Percentiles rank a stretch among this genome's conserved stretches.
Evolutionary conservation across 1,140 invertebrate species (phyloP).

Genomic region (Venturia canescens): DNA sequence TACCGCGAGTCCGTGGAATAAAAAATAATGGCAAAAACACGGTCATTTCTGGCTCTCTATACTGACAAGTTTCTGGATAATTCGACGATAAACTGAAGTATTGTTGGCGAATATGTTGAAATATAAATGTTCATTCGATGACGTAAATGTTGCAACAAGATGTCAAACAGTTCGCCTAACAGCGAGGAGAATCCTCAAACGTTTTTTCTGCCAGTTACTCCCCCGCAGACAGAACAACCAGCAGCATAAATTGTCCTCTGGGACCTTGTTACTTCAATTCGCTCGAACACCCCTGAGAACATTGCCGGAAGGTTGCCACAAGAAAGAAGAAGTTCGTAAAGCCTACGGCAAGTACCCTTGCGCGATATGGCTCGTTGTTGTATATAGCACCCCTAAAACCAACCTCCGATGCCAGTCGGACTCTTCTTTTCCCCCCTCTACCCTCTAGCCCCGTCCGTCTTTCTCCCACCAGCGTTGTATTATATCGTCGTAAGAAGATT

Average conservation of each 20-base stretch:
- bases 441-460: background rate
- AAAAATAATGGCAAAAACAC: background rate
- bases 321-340: constrained; percentile 56
- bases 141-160: constrained; percentile 36
- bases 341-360: constrained; percentile 44
- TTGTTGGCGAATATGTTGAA: background rate
- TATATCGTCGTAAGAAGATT: constrained; percentile 45
- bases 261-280: constrained; percentile 75
- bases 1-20: background rate
- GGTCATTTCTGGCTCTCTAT: too few relatives aligned
- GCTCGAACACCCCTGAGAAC: constrained; percentile 60
- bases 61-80: background rate
- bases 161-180: constrained; percentile 57
- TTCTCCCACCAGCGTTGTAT: constrained; percentile 24
- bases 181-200: constrained; percentile 29
- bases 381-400: constrained; percentile 46
- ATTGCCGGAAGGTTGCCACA: background rate
- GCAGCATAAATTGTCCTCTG: constrained; percentile 72
- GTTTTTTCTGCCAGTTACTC: constrained; percentile 54
- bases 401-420: constrained; percentile 20
- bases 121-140: background rate
- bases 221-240: constrained; percentile 68
- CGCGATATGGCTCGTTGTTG: constrained; percentile 56
- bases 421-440: constrained; percentile 12
- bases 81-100: background rate